phyloP scores from a whole-genome alignment of 2,797 vertebrate genomes.

The Leucoraja ocellata region DNA sequence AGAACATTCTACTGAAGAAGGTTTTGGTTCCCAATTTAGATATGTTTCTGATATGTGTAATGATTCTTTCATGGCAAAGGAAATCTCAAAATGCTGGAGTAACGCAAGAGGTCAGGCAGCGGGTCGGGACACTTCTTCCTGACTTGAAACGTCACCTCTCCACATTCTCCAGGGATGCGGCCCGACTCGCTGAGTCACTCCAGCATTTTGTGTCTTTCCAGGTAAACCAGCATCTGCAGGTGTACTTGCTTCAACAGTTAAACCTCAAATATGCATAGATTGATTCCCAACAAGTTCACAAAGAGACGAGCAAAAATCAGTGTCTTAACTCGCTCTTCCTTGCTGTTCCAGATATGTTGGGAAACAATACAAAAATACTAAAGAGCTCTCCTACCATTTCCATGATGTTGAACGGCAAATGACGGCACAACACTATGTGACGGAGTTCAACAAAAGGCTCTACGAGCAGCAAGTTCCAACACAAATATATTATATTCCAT shows the following conservation, averaged over 20 bases:
- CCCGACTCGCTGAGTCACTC: too few species aligned
- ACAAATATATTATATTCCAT: constrained; percentile 91
- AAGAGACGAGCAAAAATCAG: neutral
- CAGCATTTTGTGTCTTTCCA: too few species aligned
- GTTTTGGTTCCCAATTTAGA: too few species aligned
- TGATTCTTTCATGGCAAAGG: neutral
- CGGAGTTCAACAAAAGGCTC: constrained; percentile 91
- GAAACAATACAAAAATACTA: constrained; percentile 77
- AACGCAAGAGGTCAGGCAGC: too few species aligned
- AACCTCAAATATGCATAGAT: neutral
- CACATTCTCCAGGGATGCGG: too few species aligned
- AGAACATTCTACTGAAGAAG: too few species aligned
- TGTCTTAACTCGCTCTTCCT: neutral
- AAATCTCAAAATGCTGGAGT: too few species aligned
- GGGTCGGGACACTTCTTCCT: too few species aligned
- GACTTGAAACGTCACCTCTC: too few species aligned
- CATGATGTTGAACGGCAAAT: constrained; percentile 84
- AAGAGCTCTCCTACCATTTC: constrained; percentile 71
- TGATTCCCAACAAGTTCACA: neutral
- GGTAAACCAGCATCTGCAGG: too few species aligned
- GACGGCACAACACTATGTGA: constrained; percentile 88
- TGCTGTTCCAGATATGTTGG: constrained; percentile 73
- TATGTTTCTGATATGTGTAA: too few species aligned
- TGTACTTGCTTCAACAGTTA: too few species aligned
- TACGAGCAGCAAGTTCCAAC: constrained; percentile 78